Evolutionary conservation across 2,888 invertebrate genomes (phyloP).

Genomic region (Drosophila cracens): DNA sequence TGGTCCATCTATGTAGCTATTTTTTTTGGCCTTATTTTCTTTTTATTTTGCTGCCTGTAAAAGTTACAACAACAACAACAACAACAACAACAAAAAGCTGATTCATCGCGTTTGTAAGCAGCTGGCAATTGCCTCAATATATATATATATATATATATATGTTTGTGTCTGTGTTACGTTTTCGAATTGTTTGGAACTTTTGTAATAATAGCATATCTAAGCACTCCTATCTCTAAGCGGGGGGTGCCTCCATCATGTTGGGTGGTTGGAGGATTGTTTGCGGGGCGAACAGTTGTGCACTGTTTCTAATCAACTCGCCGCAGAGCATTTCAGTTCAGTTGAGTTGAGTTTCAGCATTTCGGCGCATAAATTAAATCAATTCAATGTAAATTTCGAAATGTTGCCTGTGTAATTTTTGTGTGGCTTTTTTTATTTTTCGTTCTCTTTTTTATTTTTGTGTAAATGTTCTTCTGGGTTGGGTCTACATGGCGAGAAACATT

Average conservation of each 20-base stretch:
- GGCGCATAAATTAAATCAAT: conserved; percentile 62
- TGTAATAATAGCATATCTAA: conserved; percentile 42
- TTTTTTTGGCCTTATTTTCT: conserved; percentile 25
- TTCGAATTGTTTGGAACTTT: conserved; percentile 36
- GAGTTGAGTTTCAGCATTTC: conserved; percentile 21
- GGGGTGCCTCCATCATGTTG: conserved; percentile 5
- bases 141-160: not conserved
- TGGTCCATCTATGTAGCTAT: conserved; percentile 13
- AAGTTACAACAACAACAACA: conserved; percentile 37
- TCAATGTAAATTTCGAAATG: conserved; percentile 71
- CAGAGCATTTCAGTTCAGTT: conserved; percentile 32
- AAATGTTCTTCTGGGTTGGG: conserved; percentile 41
- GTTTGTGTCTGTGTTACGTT: not conserved
- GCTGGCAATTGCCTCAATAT: conserved; percentile 36
- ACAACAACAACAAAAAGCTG: conserved; percentile 31
- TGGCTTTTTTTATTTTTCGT: conserved; percentile 31
- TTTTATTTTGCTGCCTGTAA: conserved; percentile 28
- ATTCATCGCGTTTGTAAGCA: conserved; percentile 51
- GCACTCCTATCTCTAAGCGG: conserved; percentile 20
- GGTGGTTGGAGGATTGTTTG: not conserved
- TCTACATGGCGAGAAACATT: not conserved
- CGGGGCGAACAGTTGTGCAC: conserved; percentile 18
- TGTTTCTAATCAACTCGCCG: conserved; percentile 54
- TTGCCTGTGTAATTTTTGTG: conserved; percentile 60
- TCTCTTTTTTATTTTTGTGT: conserved; percentile 20